A percentile compares a stretch with the other conserved stretches of the same genome.
These are phyloP conservation scores for Lithophane ornitopus DNA, from an alignment of 2,888 invertebrate genomes.

Conservation along the genomic window DNA sequence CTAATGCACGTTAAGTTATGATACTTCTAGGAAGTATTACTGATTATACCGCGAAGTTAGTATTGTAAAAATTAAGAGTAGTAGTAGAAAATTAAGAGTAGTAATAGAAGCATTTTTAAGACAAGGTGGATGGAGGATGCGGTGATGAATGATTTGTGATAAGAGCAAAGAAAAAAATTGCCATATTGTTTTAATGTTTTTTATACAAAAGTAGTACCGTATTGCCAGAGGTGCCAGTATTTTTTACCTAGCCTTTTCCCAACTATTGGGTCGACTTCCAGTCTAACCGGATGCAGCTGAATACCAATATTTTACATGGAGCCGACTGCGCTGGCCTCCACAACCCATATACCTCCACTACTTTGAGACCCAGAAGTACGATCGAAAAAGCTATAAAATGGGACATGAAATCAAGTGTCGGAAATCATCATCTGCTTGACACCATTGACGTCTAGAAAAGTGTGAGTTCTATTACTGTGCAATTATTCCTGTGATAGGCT, in stretches of 20 bases:
- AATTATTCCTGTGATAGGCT: background rate
- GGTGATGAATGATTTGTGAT: too few relatives aligned
- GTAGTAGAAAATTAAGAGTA: too few relatives aligned
- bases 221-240: background rate
- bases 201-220: background rate
- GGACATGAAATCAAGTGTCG: background rate
- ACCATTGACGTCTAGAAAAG: background rate
- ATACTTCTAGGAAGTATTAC: conserved; percentile 6
- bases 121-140: background rate
- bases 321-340: too few relatives aligned
- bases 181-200: background rate
- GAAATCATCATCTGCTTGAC: background rate
- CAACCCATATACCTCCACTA: background rate
- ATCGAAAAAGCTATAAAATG: background rate
- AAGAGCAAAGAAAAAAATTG: too few relatives aligned
- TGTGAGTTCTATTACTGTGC: background rate
- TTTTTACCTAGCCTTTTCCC: background rate
- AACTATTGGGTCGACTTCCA: too few relatives aligned
- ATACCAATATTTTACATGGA: too few relatives aligned
- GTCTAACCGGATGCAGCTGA: too few relatives aligned
- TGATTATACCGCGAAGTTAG: background rate
- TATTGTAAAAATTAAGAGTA: too few relatives aligned
- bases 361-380: background rate
- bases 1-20: conserved; percentile 19
- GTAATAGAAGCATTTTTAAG: too few relatives aligned